These are phyloP conservation scores for Drosophila mimetica DNA, from an alignment of 2,888 invertebrate species.

Conservation along the genomic window DNA sequence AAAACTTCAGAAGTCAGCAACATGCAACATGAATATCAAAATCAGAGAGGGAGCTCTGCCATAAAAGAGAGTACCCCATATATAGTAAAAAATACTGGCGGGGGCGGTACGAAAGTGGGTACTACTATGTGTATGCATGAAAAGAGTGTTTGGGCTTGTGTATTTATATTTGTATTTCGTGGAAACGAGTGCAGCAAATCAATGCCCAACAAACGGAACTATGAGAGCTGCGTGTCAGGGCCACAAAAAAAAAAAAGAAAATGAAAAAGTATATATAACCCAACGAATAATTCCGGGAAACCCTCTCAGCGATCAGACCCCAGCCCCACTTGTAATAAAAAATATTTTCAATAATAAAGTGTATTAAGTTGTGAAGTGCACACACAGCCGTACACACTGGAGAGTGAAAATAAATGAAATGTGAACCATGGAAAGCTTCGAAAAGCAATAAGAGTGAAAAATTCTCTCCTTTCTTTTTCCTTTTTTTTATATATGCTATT, in stretches of 20 bases:
- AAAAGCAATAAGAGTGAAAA: conserved; percentile 76
- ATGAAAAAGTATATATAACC: not conserved
- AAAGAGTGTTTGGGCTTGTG: conserved; percentile 38
- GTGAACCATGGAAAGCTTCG: conserved; percentile 77
- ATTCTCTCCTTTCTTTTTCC: conserved; percentile 32
- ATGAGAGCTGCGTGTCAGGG: conserved; percentile 69
- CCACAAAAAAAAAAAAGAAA: conserved; percentile 38
- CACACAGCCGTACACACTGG: conserved; percentile 51
- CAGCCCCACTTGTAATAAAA: conserved; percentile 73
- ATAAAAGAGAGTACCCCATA: conserved; percentile 37
- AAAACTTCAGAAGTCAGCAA: conserved; percentile 78
- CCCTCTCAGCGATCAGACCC: conserved; percentile 44
- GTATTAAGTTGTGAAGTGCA: conserved; percentile 78
- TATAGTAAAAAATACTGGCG: conserved; percentile 37
- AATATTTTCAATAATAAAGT: conserved; percentile 81
- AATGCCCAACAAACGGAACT: conserved; percentile 55
- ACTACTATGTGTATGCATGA: conserved; percentile 19
- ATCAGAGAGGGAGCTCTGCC: conserved; percentile 39
- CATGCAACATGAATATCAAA: conserved; percentile 80
- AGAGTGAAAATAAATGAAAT: conserved; percentile 80
- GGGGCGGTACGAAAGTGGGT: conserved; percentile 11
- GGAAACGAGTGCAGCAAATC: conserved; percentile 73
- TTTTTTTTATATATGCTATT: conserved; percentile 36
- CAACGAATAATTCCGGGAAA: conserved; percentile 61
- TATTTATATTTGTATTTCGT: conserved; percentile 63